phyloP scores from a whole-genome alignment of 2,888 invertebrate species.

The Malthinus seriepunctatus region DNA sequence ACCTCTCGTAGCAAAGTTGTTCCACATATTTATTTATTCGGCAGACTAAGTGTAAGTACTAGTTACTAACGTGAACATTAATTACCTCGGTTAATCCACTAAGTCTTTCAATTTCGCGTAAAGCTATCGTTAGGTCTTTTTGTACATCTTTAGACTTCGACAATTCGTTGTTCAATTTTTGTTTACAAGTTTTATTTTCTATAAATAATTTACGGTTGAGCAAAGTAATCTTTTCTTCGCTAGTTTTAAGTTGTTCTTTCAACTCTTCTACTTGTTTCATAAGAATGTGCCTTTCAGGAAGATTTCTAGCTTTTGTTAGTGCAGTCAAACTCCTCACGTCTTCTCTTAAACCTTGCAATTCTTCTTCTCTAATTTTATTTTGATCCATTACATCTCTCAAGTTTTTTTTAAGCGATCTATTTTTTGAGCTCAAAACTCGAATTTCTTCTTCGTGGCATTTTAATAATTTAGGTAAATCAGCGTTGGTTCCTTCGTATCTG shows the following conservation, averaged over 20 bases:
- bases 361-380: constrained; percentile 71
- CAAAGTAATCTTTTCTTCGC: constrained; percentile 66
- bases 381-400: constrained; percentile 66
- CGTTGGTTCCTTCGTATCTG: constrained; percentile 76
- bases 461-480: constrained; percentile 75
- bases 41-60: not conserved
- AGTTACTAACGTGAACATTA: not conserved
- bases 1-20: too few relatives aligned
- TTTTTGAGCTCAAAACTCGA: constrained; percentile 69
- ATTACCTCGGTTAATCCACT: constrained; percentile 63
- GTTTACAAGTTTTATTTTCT: constrained; percentile 74
- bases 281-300: constrained; percentile 75
- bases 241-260: constrained; percentile 59
- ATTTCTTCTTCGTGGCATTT: constrained; percentile 80
- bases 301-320: constrained; percentile 72
- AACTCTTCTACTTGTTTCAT: constrained; percentile 64
- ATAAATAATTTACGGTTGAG: constrained; percentile 71
- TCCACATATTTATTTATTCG: too few relatives aligned
- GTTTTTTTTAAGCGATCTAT: constrained; percentile 67
- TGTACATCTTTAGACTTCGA: constrained; percentile 72
- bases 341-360: constrained; percentile 66
- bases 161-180: constrained; percentile 70
- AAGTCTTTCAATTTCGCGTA: constrained; percentile 64
- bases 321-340: constrained; percentile 72
- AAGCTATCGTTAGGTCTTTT: constrained; percentile 65